phyloP scores from a whole-genome alignment of 2,888 invertebrate genomes.

The Pyrrhia umbra region DNA sequence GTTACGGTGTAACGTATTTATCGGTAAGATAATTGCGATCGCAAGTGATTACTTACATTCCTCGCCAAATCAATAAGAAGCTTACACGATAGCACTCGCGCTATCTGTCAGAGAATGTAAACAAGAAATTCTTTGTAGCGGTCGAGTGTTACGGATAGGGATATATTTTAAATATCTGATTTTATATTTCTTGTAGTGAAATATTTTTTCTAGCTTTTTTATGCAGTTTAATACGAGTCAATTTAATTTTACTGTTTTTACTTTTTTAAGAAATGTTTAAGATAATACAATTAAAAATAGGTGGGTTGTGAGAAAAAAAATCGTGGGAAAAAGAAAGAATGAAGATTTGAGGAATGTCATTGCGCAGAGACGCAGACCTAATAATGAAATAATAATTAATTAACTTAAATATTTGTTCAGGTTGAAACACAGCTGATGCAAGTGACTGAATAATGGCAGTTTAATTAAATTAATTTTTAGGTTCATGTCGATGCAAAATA shows the following conservation, averaged over 20 bases:
- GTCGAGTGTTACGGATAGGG: background rate
- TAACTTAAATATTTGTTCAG: background rate
- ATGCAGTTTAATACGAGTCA: too few species aligned
- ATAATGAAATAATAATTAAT: background rate
- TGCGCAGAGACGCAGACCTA: too few species aligned
- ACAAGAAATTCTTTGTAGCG: constrained; percentile 56
- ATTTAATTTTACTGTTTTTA: too few species aligned
- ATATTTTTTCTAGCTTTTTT: background rate
- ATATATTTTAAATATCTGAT: background rate
- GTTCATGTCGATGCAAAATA: background rate
- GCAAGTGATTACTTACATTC: constrained; percentile 36
- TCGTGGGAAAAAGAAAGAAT: background rate
- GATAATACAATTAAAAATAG: background rate
- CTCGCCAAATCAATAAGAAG: constrained; percentile 45
- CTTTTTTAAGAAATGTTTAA: too few species aligned
- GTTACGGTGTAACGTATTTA: constrained; percentile 11
- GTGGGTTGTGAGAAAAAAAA: background rate
- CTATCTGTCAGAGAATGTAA: constrained; percentile 59
- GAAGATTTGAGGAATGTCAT: background rate
- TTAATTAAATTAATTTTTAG: too few species aligned
- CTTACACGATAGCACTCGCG: constrained; percentile 30
- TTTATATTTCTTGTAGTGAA: too few species aligned
- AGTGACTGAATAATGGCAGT: too few species aligned
- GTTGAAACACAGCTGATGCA: background rate
- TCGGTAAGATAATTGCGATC: constrained; percentile 28